Percentiles rank a stretch among this genome's conserved stretches.
Evolutionary conservation across 2,797 vertebrate species (phyloP).

Genomic region (Pachyuromys duprasi): DNA sequence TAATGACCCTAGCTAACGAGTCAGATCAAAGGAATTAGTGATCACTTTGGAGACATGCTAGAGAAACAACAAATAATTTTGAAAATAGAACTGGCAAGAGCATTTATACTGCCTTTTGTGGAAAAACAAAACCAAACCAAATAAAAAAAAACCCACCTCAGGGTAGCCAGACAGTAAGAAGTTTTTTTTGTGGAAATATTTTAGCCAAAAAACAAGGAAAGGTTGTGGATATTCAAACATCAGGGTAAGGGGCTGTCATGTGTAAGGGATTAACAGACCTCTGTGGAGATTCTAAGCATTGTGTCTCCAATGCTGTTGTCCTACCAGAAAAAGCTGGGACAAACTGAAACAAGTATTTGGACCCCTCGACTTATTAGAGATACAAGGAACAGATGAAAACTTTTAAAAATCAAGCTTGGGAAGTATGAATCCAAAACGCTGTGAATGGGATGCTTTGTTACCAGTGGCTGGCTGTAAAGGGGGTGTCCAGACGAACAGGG

Average conservation of each 20-base stretch:
- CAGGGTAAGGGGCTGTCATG: background rate
- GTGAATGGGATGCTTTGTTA: background rate
- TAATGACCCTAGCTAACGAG: background rate
- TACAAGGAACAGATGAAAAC: background rate
- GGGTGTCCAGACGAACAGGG: background rate
- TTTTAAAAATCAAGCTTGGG: background rate
- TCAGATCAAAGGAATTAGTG: constrained; percentile 15
- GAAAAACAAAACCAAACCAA: background rate
- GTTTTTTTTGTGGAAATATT: constrained; percentile 12
- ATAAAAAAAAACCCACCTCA: background rate
- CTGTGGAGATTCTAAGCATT: too few relatives aligned
- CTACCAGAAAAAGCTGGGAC: background rate
- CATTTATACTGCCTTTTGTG: background rate
- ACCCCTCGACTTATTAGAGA: background rate
- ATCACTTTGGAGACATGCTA: constrained; percentile 13
- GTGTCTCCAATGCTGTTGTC: background rate
- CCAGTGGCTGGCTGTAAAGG: background rate
- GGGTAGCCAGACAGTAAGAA: background rate
- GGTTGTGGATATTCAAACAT: background rate
- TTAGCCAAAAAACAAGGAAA: constrained; percentile 29
- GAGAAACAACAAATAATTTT: background rate
- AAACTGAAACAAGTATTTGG: background rate
- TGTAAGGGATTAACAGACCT: background rate
- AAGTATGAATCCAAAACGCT: background rate
- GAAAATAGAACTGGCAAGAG: background rate